phyloP scores from a whole-genome alignment of 2,113 vertebrate genomes.

The Dendropsophus ebraccatus region DNA sequence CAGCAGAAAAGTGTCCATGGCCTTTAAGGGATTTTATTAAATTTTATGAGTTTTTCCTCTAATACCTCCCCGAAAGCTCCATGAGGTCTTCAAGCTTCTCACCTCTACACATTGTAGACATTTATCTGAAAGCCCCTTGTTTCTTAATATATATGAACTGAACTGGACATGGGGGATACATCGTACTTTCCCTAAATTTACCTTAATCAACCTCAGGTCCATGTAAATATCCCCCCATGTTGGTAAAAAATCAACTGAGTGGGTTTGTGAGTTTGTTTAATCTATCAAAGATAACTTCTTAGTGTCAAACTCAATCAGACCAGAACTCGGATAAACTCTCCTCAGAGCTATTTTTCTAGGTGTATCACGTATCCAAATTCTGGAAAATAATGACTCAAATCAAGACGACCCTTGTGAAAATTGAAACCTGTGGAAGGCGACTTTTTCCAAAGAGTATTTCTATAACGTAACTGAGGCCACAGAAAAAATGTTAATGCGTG shows the following conservation, averaged over 20 bases:
- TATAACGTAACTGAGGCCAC: not conserved
- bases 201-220: not conserved
- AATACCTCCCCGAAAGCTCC: not conserved
- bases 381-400: conserved; percentile 11
- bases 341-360: conserved; percentile 9
- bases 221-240: not conserved
- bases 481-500: conserved; percentile 10
- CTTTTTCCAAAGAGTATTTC: not conserved
- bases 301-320: conserved; percentile 10
- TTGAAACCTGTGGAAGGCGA: not conserved
- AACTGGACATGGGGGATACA: not conserved
- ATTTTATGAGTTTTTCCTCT: too few species aligned
- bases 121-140: not conserved
- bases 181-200: not conserved
- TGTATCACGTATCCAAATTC: conserved; percentile 5
- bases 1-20: too few species aligned
- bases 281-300: not conserved
- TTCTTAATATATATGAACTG: not conserved
- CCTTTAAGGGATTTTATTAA: too few species aligned
- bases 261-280: not conserved
- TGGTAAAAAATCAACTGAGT: not conserved
- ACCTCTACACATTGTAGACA: not conserved
- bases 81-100: not conserved
- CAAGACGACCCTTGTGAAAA: conserved; percentile 16
- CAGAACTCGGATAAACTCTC: not conserved